A percentile compares a stretch with the other conserved stretches of the same genome.
Evolutionary conservation across 2,797 vertebrate species (phyloP).

Genomic region (Thunnus albacares): DNA sequence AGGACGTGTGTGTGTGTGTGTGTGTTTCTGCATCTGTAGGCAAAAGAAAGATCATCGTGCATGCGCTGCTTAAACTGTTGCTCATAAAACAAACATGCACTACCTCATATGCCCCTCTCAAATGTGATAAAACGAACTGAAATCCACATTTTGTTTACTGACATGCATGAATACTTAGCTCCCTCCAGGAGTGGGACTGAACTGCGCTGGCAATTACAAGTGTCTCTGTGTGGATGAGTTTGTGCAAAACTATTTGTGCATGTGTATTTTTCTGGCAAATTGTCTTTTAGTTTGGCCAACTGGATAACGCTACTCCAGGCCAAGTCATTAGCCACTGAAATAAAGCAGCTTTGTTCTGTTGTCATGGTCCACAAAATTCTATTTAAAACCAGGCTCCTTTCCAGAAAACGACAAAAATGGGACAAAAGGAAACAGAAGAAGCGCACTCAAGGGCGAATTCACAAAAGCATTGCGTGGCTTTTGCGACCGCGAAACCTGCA

Average conservation of each 20-base stretch:
- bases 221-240: conserved; percentile 62
- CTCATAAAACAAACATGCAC: conserved; percentile 19
- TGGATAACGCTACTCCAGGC: conserved; percentile 55
- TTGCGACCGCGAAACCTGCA: no score
- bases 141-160: conserved; percentile 51
- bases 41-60: conserved; percentile 8
- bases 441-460: neutral
- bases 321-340: conserved; percentile 80
- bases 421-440: conserved; percentile 51
- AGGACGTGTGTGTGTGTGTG: conserved; percentile 15
- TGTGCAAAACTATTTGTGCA: conserved; percentile 64
- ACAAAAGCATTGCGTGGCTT: no score
- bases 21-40: conserved; percentile 37
- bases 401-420: conserved; percentile 63
- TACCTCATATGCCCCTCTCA: conserved; percentile 8
- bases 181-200: conserved; percentile 27
- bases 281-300: conserved; percentile 57
- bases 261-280: conserved; percentile 65
- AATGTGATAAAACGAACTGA: conserved; percentile 35
- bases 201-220: conserved; percentile 43
- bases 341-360: conserved; percentile 82
- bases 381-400: conserved; percentile 70
- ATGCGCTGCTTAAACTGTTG: neutral
- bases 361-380: conserved; percentile 79
- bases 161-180: conserved; percentile 25